Evolutionary conservation across 1,140 invertebrate species (phyloP).

Genomic region (Patella vulgata): DNA sequence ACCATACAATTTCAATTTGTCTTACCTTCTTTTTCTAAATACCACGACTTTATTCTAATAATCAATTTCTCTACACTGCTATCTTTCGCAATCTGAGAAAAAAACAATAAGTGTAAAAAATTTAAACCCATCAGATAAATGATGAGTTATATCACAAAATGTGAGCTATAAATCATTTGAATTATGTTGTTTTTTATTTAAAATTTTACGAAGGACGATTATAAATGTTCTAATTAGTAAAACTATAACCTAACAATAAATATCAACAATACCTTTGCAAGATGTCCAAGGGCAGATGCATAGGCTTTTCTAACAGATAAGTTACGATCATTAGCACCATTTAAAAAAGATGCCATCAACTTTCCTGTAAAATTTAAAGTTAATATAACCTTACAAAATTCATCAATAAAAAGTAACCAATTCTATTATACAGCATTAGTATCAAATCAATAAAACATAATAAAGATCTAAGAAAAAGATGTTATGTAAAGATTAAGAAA

Average conservation of each 20-base stretch:
- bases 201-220: no score
- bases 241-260: no score
- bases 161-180: no score
- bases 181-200: no score
- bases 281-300: constrained; percentile 83
- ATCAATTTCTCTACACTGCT: constrained; percentile 88
- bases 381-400: neutral
- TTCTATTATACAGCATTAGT: neutral
- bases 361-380: constrained; percentile 71
- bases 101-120: constrained; percentile 5
- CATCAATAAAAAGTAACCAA: neutral
- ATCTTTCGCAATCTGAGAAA: constrained; percentile 80
- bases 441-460: neutral
- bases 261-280: constrained; percentile 73
- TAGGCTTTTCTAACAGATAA: constrained; percentile 83
- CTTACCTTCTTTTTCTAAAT: constrained; percentile 77
- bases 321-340: constrained; percentile 86
- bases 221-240: no score
- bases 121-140: no score
- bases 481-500: no score
- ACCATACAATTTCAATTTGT: neutral
- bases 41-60: constrained; percentile 81
- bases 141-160: no score
- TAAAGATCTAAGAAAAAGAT: neutral
- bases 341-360: constrained; percentile 79